Conservation (phyloP, 2,888 invertebrate species). For the Acanthosoma haemorrhoidale region DNA sequence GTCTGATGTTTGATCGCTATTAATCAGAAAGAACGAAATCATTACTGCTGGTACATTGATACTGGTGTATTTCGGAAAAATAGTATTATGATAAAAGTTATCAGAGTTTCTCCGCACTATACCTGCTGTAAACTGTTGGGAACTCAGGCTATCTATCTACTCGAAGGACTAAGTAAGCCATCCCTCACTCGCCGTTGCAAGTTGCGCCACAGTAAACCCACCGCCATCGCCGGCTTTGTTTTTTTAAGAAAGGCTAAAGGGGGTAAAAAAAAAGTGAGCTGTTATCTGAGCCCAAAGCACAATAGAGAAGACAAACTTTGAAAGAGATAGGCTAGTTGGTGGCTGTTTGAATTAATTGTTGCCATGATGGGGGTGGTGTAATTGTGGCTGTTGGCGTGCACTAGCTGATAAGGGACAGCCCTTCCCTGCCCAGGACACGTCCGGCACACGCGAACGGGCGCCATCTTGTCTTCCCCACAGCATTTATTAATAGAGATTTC, state of each 20-base stretch:
- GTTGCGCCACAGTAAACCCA: too few relatives aligned
- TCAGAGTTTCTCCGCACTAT: too few relatives aligned
- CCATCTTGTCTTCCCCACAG: background rate
- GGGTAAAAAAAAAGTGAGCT: background rate
- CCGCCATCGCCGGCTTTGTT: too few relatives aligned
- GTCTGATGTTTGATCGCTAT: too few relatives aligned
- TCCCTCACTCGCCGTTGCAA: too few relatives aligned
- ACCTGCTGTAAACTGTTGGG: too few relatives aligned
- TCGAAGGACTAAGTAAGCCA: too few relatives aligned
- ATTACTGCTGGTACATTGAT: too few relatives aligned
- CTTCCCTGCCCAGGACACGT: background rate
- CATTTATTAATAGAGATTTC: background rate
- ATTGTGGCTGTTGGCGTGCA: background rate
- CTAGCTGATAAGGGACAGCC: background rate
- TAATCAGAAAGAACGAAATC: too few relatives aligned
- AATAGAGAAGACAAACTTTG: background rate
- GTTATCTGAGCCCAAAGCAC: background rate
- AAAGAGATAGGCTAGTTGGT: background rate
- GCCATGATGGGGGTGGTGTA: background rate
- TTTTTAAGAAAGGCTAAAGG: background rate
- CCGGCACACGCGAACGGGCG: background rate
- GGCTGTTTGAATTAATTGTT: constrained; percentile 10
- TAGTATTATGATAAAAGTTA: too few relatives aligned
- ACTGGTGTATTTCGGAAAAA: too few relatives aligned
- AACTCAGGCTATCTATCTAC: too few relatives aligned